These are phyloP conservation scores for Hemaris fuciformis DNA, from an alignment of 2,888 invertebrate species.

Conservation along the genomic window DNA sequence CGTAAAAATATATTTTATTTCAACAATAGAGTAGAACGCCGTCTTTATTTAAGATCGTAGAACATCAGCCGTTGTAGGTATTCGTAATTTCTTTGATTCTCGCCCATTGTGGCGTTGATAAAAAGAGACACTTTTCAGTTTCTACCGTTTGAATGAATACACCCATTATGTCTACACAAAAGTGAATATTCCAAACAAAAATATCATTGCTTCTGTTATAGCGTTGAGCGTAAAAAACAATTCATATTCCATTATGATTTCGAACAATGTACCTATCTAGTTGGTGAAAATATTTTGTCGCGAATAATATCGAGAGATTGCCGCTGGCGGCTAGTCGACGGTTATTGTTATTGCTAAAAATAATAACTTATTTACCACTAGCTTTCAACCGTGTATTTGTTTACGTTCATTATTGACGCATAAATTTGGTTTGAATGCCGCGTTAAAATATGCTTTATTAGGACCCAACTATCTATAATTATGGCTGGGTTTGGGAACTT, in stretches of 20 bases:
- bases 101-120: conserved; percentile 73
- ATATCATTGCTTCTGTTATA: conserved; percentile 65
- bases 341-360: conserved; percentile 3
- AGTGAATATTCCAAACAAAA: conserved; percentile 76
- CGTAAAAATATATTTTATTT: conserved; percentile 19
- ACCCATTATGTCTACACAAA: conserved; percentile 76
- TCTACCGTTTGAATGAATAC: conserved; percentile 75
- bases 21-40: conserved; percentile 44
- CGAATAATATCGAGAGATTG: conserved; percentile 40
- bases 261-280: conserved; percentile 52
- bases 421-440: neutral
- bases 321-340: neutral
- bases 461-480: too few relatives aligned
- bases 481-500: too few relatives aligned
- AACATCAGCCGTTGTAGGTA: conserved; percentile 53
- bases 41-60: conserved; percentile 71
- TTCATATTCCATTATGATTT: conserved; percentile 64
- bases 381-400: neutral
- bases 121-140: conserved; percentile 73
- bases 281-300: conserved; percentile 53
- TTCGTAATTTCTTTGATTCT: conserved; percentile 79
- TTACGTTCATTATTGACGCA: neutral
- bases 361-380: neutral
- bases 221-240: conserved; percentile 62
- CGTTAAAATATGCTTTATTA: too few relatives aligned